These are phyloP conservation scores for Caerostris darwini DNA, from an alignment of 1,140 invertebrate species.

Conservation along the genomic window DNA sequence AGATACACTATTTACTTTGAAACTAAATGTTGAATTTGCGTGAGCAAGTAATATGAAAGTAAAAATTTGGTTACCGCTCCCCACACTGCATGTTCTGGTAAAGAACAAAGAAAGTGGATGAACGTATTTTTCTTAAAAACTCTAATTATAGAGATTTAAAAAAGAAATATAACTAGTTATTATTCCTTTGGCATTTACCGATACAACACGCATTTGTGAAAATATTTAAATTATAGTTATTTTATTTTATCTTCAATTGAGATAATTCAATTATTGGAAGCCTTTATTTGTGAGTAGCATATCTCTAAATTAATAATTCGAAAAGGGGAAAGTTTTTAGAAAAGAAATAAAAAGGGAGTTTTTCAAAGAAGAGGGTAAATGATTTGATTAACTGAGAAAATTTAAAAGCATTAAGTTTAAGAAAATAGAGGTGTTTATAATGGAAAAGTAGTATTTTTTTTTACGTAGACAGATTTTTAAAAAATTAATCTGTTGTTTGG, in stretches of 20 bases:
- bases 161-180: constrained; percentile 54
- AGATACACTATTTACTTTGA: constrained; percentile 42
- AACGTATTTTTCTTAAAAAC: constrained; percentile 52
- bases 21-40: constrained; percentile 73
- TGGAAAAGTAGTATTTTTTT: constrained; percentile 3
- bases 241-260: constrained; percentile 53
- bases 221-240: constrained; percentile 54
- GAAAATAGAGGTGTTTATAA: constrained; percentile 22
- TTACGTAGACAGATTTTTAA: not conserved
- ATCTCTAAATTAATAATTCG: constrained; percentile 52
- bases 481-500: constrained; percentile 33
- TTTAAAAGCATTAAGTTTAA: not conserved
- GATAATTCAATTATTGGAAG: constrained; percentile 60
- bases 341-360: constrained; percentile 15
- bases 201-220: not conserved
- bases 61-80: constrained; percentile 46
- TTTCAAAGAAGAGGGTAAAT: constrained; percentile 22
- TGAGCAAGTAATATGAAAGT: constrained; percentile 65
- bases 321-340: constrained; percentile 3
- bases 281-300: not conserved
- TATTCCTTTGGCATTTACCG: constrained; percentile 47
- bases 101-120: not conserved
- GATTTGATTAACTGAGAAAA: constrained; percentile 66
- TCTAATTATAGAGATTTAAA: constrained; percentile 62
- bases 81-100: not conserved